phyloP scores from a whole-genome alignment of 2,797 vertebrate species.

The Labroides dimidiatus region DNA sequence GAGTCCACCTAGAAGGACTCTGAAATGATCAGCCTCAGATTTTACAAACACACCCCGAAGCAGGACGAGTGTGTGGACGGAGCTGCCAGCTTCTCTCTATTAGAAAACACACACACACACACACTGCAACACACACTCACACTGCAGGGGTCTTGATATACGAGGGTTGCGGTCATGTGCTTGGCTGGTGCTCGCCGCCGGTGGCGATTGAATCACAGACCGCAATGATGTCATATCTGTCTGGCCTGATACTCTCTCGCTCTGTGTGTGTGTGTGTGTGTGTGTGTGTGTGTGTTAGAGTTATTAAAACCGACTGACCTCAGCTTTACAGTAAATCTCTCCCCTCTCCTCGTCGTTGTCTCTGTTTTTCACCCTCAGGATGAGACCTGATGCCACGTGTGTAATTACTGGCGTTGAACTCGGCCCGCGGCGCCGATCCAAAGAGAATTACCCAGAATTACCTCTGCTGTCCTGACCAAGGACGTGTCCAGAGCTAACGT shows the following conservation, averaged over 20 bases:
- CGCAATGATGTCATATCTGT: slow-evolving; percentile 76
- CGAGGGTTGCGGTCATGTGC: slow-evolving; percentile 52
- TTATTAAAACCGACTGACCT: slow-evolving; percentile 47
- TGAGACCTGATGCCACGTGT: slow-evolving; percentile 58
- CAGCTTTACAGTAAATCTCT: slow-evolving; percentile 65
- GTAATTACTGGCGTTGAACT: slow-evolving; percentile 55
- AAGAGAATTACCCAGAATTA: slow-evolving; percentile 57
- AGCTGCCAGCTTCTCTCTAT: slow-evolving; percentile 34
- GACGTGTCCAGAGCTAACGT: slow-evolving; percentile 19
- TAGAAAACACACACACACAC: slow-evolving; percentile 27
- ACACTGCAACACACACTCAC: slow-evolving; percentile 25
- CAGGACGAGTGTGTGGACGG: slow-evolving; percentile 7
- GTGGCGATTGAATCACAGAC: slow-evolving; percentile 62
- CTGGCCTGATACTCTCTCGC: slow-evolving; percentile 42
- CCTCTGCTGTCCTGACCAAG: slow-evolving; percentile 45
- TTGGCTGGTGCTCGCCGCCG: slow-evolving; percentile 52
- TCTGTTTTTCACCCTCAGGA: slow-evolving; percentile 46
- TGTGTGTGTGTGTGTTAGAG: slow-evolving; percentile 2
- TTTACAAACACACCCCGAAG: no score
- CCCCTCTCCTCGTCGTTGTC: slow-evolving; percentile 45
- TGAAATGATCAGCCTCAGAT: no score
- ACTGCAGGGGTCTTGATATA: slow-evolving; percentile 64
- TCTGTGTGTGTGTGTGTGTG: slow-evolving; percentile 24
- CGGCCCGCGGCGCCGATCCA: slow-evolving; percentile 37
- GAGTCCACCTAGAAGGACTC: no score